A percentile compares a stretch with the other conserved stretches of the same genome.
Evolutionary conservation across 2,113 vertebrate species (phyloP).

Genomic region (Bujurquina vittata): DNA sequence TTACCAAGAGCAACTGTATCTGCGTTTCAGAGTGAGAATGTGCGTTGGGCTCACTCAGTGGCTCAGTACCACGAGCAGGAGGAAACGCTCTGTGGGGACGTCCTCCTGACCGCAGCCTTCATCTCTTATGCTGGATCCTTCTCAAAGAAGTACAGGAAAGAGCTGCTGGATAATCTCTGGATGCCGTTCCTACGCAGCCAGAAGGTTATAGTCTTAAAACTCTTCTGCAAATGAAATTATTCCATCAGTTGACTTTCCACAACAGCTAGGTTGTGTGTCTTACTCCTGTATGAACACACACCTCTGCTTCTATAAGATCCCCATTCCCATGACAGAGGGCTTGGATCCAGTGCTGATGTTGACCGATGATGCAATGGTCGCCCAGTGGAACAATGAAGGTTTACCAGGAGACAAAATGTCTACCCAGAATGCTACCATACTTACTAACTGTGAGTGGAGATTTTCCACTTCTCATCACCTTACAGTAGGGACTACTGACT

Average conservation of each 20-base stretch:
- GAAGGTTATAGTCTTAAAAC: conserved; percentile 59
- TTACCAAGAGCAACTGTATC: not conserved
- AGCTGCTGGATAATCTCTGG: conserved; percentile 79
- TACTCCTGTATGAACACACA: not conserved
- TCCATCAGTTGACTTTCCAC: not conserved
- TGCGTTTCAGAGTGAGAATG: conserved; percentile 79
- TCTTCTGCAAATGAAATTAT: not conserved
- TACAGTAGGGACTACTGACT: not conserved
- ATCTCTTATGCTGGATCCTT: conserved; percentile 81
- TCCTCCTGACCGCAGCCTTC: conserved; percentile 80
- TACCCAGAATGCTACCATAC: conserved; percentile 80
- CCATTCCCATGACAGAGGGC: conserved; percentile 78
- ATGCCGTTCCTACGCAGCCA: conserved; percentile 74
- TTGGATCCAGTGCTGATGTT: conserved; percentile 79
- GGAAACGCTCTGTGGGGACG: conserved; percentile 77
- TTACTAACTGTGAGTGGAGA: conserved; percentile 73
- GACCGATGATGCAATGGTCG: conserved; percentile 79
- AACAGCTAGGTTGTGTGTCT: not conserved
- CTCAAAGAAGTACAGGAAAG: conserved; percentile 74
- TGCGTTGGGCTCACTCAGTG: conserved; percentile 81
- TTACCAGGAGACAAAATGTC: conserved; percentile 80
- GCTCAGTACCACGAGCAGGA: conserved; percentile 82
- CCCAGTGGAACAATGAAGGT: conserved; percentile 83
- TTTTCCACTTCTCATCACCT: not conserved
- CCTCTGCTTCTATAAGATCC: conserved; percentile 59